These are phyloP conservation scores for Drosophila pseudoananassae DNA, from an alignment of 1,140 invertebrate species.

Conservation along the genomic window DNA sequence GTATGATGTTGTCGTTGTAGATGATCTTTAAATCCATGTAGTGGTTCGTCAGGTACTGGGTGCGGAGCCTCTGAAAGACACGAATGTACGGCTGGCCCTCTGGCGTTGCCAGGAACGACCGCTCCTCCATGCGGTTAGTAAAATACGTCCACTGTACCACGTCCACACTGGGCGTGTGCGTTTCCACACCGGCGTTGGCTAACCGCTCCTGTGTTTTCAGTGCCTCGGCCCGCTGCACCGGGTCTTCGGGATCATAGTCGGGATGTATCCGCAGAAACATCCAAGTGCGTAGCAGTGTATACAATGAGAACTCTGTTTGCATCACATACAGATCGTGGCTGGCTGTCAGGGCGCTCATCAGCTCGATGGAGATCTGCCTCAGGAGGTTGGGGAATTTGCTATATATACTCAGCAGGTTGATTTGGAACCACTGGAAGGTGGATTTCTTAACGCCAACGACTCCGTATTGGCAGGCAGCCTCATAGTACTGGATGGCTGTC, in stretches of 20 bases:
- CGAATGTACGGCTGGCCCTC: conserved; percentile 86
- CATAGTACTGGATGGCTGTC: conserved; percentile 89
- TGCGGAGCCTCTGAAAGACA: conserved; percentile 88
- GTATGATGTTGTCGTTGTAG: conserved; percentile 89
- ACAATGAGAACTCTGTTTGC: conserved; percentile 93
- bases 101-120: conserved; percentile 86
- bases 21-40: conserved; percentile 89
- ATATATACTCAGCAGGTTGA: conserved; percentile 88
- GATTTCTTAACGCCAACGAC: conserved; percentile 87
- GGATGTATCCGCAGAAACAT: conserved; percentile 85
- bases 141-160: conserved; percentile 73
- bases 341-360: conserved; percentile 88
- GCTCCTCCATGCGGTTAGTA: conserved; percentile 83
- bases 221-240: conserved; percentile 51
- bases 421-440: conserved; percentile 89
- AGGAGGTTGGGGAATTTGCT: conserved; percentile 86
- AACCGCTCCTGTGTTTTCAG: conserved; percentile 55
- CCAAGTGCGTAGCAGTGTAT: conserved; percentile 90
- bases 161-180: conserved; percentile 61
- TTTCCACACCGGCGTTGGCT: conserved; percentile 67
- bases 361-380: conserved; percentile 86
- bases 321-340: conserved; percentile 90
- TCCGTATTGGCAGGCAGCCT: conserved; percentile 89
- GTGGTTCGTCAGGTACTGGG: conserved; percentile 89
- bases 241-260: conserved; percentile 74